Evolutionary conservation across 2,113 vertebrate species (phyloP), one percentile per base, ranked within the genome.

Genomic region (Pampusana beccarii): DNA sequence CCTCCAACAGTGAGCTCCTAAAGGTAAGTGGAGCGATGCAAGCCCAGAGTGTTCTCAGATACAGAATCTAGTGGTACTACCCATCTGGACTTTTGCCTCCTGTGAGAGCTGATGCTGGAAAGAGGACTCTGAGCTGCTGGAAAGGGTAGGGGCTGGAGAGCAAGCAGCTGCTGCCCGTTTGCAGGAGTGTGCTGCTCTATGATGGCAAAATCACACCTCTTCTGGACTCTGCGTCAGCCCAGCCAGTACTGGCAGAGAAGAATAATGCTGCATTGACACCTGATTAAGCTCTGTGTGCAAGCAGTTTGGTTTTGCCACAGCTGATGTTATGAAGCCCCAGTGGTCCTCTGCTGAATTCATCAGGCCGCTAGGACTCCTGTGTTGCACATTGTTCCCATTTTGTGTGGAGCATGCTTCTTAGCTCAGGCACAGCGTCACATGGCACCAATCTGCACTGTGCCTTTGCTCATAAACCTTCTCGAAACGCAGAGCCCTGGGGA

Each of bases 231-330:
- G 5, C 40, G 14, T 21, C 26, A 13, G 20, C n/a, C 29, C 40
- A 28, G 33, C 29, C 40, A 15, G 29, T 31, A 23, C 42, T 25
- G n/a, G 53, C 57, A 73, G 62, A 46, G 64, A 80, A n/a, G 28
- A 77, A 11, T 16, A 50, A 25, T 0, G 0, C 9, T 40, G 14
- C 17, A 7, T 1, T 66, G 46, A 44, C 14, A 53, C n/a, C 33
- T 5, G 3, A 15, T n/a, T 33, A 70, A 60, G 26, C 56, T 60
- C 29, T 1, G 0, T 1, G 11, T 72, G 42, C 34, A 56, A 80
- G 23, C 1, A 1, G 16, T 38, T 62, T 64, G 53, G 4, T 66
- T 60, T 86, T 86, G 38, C 80, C 14, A 1, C 28, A 14, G 51
- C 26, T 50, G 16, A 12, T 72, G 34, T 16, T 50, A 10, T 0